A percentile compares a stretch with the other conserved stretches of the same genome.
Evolutionary conservation across 2,888 invertebrate species (phyloP).

Genomic region (Oligia strigilis): DNA sequence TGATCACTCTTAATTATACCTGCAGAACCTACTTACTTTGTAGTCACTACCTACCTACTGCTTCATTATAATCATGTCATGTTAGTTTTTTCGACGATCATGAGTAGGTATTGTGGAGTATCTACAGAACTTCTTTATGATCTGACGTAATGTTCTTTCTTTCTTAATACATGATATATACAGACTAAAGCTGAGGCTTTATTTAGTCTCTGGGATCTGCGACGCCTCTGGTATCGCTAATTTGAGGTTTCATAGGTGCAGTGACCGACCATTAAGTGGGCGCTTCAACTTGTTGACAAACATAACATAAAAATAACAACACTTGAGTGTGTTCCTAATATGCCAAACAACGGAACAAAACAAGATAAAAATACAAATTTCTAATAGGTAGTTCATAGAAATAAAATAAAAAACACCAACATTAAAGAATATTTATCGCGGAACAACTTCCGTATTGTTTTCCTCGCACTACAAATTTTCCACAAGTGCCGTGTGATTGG

Average conservation of each 20-base stretch:
- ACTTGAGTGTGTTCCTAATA: not conserved
- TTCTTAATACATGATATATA: not conserved
- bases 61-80: not conserved
- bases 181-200: too few species aligned
- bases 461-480: constrained; percentile 40
- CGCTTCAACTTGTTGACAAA: not conserved
- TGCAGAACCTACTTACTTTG: constrained; percentile 13
- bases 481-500: constrained; percentile 27
- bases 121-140: not conserved
- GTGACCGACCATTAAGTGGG: not conserved
- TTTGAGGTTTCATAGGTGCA: not conserved
- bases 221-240: not conserved
- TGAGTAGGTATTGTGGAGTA: not conserved
- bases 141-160: not conserved
- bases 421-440: constrained; percentile 10
- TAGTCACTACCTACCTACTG: not conserved
- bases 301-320: not conserved
- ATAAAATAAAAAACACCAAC: constrained; percentile 18
- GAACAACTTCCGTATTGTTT: constrained; percentile 33
- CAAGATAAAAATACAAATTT: not conserved
- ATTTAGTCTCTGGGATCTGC: not conserved
- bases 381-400: not conserved
- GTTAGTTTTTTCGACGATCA: not conserved
- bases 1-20: constrained; percentile 36
- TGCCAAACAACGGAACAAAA: not conserved